These are phyloP conservation scores for Setophaga petechia DNA, from an alignment of 2,113 vertebrate species.

Conservation along the genomic window DNA sequence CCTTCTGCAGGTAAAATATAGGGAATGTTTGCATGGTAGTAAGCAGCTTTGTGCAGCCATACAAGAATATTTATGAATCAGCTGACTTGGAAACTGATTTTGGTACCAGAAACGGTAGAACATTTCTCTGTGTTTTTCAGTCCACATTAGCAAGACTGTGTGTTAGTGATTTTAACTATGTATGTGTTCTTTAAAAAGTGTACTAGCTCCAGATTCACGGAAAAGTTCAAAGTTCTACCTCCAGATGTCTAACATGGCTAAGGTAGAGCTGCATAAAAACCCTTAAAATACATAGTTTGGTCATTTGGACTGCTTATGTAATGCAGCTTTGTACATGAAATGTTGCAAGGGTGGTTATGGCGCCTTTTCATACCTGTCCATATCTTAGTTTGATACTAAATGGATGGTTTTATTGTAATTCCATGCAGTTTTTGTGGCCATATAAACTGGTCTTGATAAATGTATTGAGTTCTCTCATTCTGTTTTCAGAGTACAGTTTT, in stretches of 20 bases:
- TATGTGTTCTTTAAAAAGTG: background rate
- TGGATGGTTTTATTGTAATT: background rate
- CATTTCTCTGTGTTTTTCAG: background rate
- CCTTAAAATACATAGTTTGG: background rate
- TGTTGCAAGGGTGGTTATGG: background rate
- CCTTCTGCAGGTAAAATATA: accelerated
- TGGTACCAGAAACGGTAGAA: background rate
- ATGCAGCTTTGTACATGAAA: background rate
- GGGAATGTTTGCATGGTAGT: background rate
- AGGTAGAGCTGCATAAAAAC: background rate
- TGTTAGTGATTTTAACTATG: background rate
- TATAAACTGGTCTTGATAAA: background rate
- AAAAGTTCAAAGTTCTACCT: background rate
- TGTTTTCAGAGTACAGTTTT: background rate
- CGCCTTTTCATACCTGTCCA: background rate
- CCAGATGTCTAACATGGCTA: background rate
- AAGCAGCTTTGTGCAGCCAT: background rate
- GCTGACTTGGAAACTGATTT: background rate
- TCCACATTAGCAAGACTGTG: background rate
- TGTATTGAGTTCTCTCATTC: background rate
- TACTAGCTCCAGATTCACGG: background rate
- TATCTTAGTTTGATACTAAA: background rate
- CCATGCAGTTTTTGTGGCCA: background rate
- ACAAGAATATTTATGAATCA: background rate
- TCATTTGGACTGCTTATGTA: background rate